Base-by-base conservation (phyloP, 1,140 invertebrate species). In the Amyelois transitella region DNA sequence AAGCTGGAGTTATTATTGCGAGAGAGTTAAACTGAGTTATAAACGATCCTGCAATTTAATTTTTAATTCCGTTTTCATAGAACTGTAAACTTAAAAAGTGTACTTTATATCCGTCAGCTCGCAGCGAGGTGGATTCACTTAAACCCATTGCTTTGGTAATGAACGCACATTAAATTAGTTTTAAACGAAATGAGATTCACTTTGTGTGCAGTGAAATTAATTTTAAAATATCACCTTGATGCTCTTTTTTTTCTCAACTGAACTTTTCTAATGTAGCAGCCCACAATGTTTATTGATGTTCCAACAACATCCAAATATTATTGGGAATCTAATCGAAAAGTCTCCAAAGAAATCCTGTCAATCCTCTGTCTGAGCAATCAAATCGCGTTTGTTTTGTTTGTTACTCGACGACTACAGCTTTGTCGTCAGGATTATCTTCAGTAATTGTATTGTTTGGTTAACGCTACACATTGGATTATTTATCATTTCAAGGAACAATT, bases 1-100 rank as follows among this genome's bases (percentile, higher is more conserved):
- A 32, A 18, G 24, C 43, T 59, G 52, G 51, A 62, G 57, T 60
- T 62, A 58, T 60, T 62, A 58, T 62, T 49, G 28, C 38, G 22
- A 43, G 19, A 61, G 51, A 18, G 43, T 25, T 71, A 55, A 60
- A 63, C 56, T 53, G 52, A 50, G 20, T 38, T 38, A 38, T 14
- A 38, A 38, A 38, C 32, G n/a, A 38, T 14, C 32, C 7, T 14
- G 12, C 32, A n/a, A 38, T 38, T 38, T 38, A 4, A 8, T 14
- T 38, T 38, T 38, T 14, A 38, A 38, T 38, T 14, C n/a, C 32
- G 12, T 14, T 38, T 38, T 38, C n/a, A 38, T 14, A 14, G n/a
- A 38, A 14, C 32, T 38, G 32, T 14, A 38, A 38, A 38, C 32
- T 38, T 38, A 5, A 12, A 38, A 14, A n/a, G n/a, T 14, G n/a